Percentiles rank a stretch among this genome's conserved stretches.
Conservation (phyloP, 2,797 vertebrate species). For the Typhlichthys eigenmanni region DNA sequence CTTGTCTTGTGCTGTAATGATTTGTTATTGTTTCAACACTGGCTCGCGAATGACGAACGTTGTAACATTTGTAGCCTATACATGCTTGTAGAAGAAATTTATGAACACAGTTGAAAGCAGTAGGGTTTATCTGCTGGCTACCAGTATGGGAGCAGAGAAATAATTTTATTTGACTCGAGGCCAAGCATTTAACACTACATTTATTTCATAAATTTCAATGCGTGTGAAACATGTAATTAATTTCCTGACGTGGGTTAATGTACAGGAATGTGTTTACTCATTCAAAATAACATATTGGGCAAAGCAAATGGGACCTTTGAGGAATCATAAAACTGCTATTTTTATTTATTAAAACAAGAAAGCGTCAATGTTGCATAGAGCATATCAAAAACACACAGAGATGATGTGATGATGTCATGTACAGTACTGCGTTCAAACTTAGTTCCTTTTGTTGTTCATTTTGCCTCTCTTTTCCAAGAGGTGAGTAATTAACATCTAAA, state of each 20-base stretch:
- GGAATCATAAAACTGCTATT: slow-evolving; percentile 20
- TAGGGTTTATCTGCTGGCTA: slow-evolving; percentile 73
- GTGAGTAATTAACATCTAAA: neutral
- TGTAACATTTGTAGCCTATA: slow-evolving; percentile 22
- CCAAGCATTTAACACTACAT: slow-evolving; percentile 39
- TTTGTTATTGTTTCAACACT: slow-evolving; percentile 34
- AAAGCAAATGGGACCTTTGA: slow-evolving; percentile 50
- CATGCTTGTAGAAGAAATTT: slow-evolving; percentile 45
- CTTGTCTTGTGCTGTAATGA: slow-evolving; percentile 3
- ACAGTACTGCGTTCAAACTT: neutral
- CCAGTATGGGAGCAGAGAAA: slow-evolving; percentile 50
- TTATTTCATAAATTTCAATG: slow-evolving; percentile 55
- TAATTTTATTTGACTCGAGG: slow-evolving; percentile 8
- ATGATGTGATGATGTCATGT: neutral
- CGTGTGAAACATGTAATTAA: slow-evolving; percentile 39
- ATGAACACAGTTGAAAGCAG: slow-evolving; percentile 45
- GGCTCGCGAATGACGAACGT: slow-evolving; percentile 37
- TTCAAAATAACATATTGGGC: slow-evolving; percentile 39
- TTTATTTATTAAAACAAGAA: slow-evolving; percentile 20
- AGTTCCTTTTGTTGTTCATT: neutral
- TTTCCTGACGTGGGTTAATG: slow-evolving; percentile 49
- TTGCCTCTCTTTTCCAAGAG: neutral
- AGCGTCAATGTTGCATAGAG: neutral
- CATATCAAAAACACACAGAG: slow-evolving; percentile 8
- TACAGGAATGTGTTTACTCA: slow-evolving; percentile 62